Evolutionary conservation across 1,140 invertebrate species (phyloP).

Genomic region (Vanessa atalanta): DNA sequence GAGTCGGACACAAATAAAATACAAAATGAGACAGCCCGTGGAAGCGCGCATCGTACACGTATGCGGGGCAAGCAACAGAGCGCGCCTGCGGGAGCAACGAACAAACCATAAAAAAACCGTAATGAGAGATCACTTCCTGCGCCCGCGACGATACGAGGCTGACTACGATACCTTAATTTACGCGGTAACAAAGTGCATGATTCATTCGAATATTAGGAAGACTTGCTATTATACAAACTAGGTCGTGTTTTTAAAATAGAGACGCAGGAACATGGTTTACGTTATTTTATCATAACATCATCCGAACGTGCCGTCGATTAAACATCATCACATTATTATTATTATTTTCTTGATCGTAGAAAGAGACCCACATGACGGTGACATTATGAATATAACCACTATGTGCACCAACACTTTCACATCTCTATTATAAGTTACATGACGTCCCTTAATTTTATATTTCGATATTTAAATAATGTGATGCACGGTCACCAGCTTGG

Average conservation of each 20-base stretch:
- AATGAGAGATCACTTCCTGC: constrained; percentile 78
- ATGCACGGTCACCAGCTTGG: too few species aligned
- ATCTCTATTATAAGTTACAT: too few species aligned
- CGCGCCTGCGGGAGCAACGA: constrained; percentile 60
- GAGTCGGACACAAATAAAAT: not conserved
- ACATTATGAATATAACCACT: too few species aligned
- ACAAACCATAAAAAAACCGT: constrained; percentile 76
- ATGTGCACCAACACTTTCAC: too few species aligned
- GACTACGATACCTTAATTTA: constrained; percentile 29
- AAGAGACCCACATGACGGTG: too few species aligned
- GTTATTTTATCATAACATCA: too few species aligned
- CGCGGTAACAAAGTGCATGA: constrained; percentile 8
- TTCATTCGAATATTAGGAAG: constrained; percentile 1
- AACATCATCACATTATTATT: too few species aligned
- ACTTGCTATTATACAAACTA: not conserved
- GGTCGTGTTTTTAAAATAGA: not conserved
- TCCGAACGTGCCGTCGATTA: too few species aligned
- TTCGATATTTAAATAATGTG: too few species aligned
- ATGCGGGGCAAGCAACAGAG: constrained; percentile 35
- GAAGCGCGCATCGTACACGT: constrained; percentile 19
- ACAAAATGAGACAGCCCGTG: constrained; percentile 11
- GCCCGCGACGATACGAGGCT: constrained; percentile 35
- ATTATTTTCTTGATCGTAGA: too few species aligned
- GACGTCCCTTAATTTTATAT: too few species aligned
- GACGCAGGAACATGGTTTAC: not conserved